These are phyloP conservation scores for Caranx ignobilis DNA, from an alignment of 2,113 vertebrate species.

Conservation along the genomic window DNA sequence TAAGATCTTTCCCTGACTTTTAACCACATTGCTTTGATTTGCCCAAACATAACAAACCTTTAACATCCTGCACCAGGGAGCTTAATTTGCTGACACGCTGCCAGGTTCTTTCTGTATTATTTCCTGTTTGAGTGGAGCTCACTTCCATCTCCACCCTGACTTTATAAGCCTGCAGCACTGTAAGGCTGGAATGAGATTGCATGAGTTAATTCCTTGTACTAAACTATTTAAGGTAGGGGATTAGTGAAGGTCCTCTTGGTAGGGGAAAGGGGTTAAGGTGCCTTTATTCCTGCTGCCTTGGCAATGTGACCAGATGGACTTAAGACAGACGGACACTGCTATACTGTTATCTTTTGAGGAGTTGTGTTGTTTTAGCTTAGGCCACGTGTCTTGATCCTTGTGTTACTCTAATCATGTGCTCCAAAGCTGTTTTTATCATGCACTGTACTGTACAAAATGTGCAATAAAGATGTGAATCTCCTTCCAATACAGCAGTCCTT, in stretches of 20 bases:
- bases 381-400: neutral
- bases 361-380: neutral
- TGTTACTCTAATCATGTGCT: slow-evolving; percentile 42
- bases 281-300: slow-evolving; percentile 54
- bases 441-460: slow-evolving; percentile 68
- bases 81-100: slow-evolving; percentile 26
- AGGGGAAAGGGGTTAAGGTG: slow-evolving; percentile 63
- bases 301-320: slow-evolving; percentile 58
- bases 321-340: slow-evolving; percentile 25
- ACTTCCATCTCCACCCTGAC: slow-evolving; percentile 56
- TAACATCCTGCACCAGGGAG: neutral
- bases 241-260: slow-evolving; percentile 69
- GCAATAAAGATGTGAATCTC: slow-evolving; percentile 68
- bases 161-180: slow-evolving; percentile 54
- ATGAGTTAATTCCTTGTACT: slow-evolving; percentile 81
- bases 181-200: slow-evolving; percentile 79
- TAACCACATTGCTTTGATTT: slow-evolving; percentile 12
- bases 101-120: neutral
- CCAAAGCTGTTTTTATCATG: slow-evolving; percentile 49
- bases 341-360: slow-evolving; percentile 1
- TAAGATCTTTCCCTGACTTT: neutral
- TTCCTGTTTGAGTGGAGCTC: slow-evolving; percentile 2
- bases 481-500: neutral
- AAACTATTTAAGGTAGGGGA: slow-evolving; percentile 81
- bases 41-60: neutral